Conservation (phyloP, 2,113 vertebrate species). For the Terrapene triunguis region DNA sequence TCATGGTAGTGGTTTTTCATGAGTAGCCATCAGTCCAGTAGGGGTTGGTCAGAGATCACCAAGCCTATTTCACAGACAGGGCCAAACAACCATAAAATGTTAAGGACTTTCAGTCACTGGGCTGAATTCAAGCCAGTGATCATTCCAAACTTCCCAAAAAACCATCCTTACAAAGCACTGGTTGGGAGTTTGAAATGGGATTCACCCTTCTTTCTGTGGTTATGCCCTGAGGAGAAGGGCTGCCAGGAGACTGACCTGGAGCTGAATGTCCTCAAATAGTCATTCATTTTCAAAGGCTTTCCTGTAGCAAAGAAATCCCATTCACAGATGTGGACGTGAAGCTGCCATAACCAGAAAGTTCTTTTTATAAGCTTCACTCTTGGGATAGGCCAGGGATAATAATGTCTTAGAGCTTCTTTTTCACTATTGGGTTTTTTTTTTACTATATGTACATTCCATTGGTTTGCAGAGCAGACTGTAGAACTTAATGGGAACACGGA, state of each 20-base stretch:
- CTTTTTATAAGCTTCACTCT: slow-evolving; percentile 42
- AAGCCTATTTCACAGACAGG: background rate
- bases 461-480: slow-evolving; percentile 75
- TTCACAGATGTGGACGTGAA: slow-evolving; percentile 42
- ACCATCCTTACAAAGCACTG: background rate
- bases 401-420: slow-evolving; percentile 75
- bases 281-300: background rate
- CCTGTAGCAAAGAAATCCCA: slow-evolving; percentile 8
- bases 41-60: background rate
- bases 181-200: background rate
- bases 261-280: background rate
- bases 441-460: slow-evolving; percentile 77
- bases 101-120: background rate
- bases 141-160: background rate
- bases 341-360: slow-evolving; percentile 46
- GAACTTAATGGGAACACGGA: slow-evolving; percentile 65
- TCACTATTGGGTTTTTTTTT: slow-evolving; percentile 68
- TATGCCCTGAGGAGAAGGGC: background rate
- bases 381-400: slow-evolving; percentile 68
- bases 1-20: accelerated
- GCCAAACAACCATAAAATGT: background rate
- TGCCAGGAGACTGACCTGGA: background rate
- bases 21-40: background rate
- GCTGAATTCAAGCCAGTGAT: background rate
- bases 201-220: background rate